A percentile compares a stretch with the other conserved stretches of the same genome.
Evolutionary conservation across 2,113 vertebrate genomes (phyloP).

Genomic region (Leucosticte australis): DNA sequence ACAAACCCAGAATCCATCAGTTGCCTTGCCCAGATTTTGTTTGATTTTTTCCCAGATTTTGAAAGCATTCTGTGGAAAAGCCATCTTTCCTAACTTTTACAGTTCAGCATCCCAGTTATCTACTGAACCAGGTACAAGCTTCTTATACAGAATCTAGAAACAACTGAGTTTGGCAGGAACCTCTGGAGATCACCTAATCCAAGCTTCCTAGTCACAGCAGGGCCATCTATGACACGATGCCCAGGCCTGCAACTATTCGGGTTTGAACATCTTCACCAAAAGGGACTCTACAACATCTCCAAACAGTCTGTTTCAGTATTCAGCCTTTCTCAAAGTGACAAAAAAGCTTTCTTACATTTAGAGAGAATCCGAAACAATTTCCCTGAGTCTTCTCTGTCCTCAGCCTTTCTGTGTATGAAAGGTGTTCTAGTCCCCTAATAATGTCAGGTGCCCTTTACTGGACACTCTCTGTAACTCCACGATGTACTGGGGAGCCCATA

Average conservation of each 20-base stretch:
- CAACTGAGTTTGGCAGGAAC: not conserved
- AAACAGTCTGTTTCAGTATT: not conserved
- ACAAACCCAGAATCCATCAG: not conserved
- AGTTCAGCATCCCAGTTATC: not conserved
- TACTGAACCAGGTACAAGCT: not conserved
- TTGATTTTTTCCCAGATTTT: not conserved
- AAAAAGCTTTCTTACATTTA: not conserved
- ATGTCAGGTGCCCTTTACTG: not conserved
- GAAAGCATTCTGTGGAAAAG: not conserved
- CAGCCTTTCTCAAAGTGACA: not conserved
- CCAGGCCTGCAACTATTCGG: not conserved
- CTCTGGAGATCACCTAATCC: not conserved
- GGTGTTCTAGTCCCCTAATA: not conserved
- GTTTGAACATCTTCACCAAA: not conserved
- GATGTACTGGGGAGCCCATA: not conserved
- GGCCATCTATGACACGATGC: fast-evolving
- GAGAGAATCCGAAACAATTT: not conserved
- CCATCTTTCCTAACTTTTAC: not conserved
- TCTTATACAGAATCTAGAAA: not conserved
- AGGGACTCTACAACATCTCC: not conserved
- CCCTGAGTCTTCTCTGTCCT: not conserved
- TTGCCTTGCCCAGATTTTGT: not conserved
- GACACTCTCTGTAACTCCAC: not conserved
- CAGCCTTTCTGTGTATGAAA: not conserved
- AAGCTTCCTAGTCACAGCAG: not conserved